Base-by-base conservation (phyloP, 2,888 invertebrate genomes). In the Galeruca laticollis region DNA sequence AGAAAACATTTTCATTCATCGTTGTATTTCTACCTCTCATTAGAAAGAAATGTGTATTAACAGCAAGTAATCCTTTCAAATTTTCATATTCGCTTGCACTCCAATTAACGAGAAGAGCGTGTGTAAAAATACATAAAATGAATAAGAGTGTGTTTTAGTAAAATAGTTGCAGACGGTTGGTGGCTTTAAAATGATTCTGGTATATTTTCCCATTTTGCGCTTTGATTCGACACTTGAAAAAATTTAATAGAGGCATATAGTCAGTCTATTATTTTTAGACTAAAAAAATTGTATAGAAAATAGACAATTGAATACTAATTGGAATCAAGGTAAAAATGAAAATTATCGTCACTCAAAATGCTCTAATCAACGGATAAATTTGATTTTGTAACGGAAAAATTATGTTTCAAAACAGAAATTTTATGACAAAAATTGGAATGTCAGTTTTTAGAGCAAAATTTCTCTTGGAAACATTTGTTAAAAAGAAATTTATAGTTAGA, bases 21-120 rank as follows among this genome's bases (percentile, higher is more conserved):
- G 6, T 18, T 47, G 9, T 18, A 8, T 18, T 47, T 15, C 18
- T 47, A 47, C 47, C 18, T 47, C 47, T 47, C 47, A 47, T 47
- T 47, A 47, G 15, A 15, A 18, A 47, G 15, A 47, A 47, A 47
- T 47, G 2, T 47, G 47, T 47, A n/a, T 40, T n/a, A n/a, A 40
- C n/a, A 40, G 40, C 40, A 47, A 47, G 10, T 18, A 9, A 47
- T 47, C 47, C 15, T 47, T 47, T 47, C 47, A 47, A 47, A 47
- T 18, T 47, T 47, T 18, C 15, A 47, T 47, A 47, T 18, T 18
- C 47, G 47, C 15, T 18, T 47, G 47, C 47, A 47, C 47, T 47
- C 18, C 47, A 47, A 47, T 47, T 47, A 47, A 47, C 47, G 47
- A 47, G 47, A 47, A 8, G 47, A 15, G 47, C 18, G 47, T 47